phyloP scores from a whole-genome alignment of 2,113 vertebrate species.

The Marmota monax region DNA sequence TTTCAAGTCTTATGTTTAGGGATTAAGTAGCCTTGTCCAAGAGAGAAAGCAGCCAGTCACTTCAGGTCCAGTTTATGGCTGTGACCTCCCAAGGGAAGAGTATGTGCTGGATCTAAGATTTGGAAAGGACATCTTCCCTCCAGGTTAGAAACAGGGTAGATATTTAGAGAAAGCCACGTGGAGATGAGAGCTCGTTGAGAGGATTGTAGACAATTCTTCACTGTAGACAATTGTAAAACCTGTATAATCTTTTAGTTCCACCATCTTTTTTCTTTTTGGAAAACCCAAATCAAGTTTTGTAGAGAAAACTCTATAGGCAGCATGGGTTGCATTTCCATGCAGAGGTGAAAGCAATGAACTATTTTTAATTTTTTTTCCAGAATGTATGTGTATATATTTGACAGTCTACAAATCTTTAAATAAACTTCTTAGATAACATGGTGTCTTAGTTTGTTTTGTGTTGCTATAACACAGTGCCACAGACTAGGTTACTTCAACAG shows the following conservation, averaged over 20 bases:
- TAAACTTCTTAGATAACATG: constrained; percentile 2
- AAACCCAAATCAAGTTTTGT: not conserved
- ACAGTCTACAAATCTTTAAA: constrained; percentile 22
- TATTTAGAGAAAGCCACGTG: not conserved
- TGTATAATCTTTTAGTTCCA: not conserved
- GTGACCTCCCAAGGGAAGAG: not conserved
- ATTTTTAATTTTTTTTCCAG: not conserved
- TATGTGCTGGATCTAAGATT: not conserved
- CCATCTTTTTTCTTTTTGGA: not conserved
- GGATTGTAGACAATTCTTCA: not conserved
- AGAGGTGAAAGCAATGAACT: constrained; percentile 18
- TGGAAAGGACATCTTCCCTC: not conserved
- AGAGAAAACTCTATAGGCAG: not conserved
- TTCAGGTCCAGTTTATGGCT: not conserved
- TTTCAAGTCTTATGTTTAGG: constrained; percentile 29
- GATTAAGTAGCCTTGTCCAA: not conserved
- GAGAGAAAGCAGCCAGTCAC: not conserved
- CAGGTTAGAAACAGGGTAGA: not conserved
- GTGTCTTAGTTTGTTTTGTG: not conserved
- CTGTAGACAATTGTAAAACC: not conserved
- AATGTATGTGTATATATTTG: not conserved
- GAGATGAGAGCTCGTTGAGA: not conserved
- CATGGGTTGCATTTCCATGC: not conserved
- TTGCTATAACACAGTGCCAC: not conserved
- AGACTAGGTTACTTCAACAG: not conserved